A percentile compares a stretch with the other conserved stretches of the same genome.
Evolutionary conservation across 1,140 invertebrate species (phyloP).

Genomic region (Stenopsyche tienmushanensis): DNA sequence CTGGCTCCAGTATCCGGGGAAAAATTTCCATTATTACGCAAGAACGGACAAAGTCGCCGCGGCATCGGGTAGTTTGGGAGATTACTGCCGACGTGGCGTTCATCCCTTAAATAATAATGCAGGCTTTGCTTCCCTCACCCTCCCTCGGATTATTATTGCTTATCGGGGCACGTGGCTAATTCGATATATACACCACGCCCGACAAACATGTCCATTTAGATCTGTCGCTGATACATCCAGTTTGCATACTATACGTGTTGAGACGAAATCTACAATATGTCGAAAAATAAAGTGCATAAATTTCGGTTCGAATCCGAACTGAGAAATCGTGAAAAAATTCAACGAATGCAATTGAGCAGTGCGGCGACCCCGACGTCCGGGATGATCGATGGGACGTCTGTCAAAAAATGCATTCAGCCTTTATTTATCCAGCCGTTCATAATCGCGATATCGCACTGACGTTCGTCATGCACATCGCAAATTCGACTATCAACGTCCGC

Average conservation of each 20-base stretch:
- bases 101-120: conserved; percentile 22
- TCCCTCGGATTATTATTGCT: conserved; percentile 33
- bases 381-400: conserved; percentile 35
- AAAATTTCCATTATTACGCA: conserved; percentile 5
- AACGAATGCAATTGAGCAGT: no score
- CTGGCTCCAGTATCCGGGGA: no score
- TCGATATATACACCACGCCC: conserved; percentile 27
- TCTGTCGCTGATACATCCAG: no score
- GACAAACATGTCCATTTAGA: not conserved
- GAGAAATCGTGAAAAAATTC: no score
- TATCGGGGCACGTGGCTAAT: conserved; percentile 38
- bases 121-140: conserved; percentile 1
- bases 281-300: no score
- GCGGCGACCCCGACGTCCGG: no score
- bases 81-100: not conserved
- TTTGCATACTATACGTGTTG: no score
- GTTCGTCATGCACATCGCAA: no score
- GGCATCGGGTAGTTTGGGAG: not conserved
- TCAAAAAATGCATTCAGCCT: conserved; percentile 41
- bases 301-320: no score
- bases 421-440: conserved; percentile 35
- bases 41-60: conserved; percentile 1
- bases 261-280: no score
- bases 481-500: no score
- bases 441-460: conserved; percentile 1